Percentiles rank a stretch among this genome's conserved stretches.
Evolutionary conservation across 2,797 vertebrate genomes (phyloP).

Genomic region (Leucoraja ocellata): DNA sequence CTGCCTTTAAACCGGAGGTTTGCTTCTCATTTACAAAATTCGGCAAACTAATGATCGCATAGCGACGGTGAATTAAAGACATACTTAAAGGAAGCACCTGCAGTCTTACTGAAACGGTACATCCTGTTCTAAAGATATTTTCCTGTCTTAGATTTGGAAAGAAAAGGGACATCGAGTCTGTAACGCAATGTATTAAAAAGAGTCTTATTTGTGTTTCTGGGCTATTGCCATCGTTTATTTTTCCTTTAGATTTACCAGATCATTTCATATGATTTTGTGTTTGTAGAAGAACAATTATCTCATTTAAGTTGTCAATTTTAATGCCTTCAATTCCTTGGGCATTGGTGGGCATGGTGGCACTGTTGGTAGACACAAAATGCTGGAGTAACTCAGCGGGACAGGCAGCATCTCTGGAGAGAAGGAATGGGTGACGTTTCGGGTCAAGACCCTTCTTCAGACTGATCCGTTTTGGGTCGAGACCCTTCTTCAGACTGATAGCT

Average conservation of each 20-base stretch:
- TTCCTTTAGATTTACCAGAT: background rate
- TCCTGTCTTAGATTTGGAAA: slow-evolving; percentile 9
- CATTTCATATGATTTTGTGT: background rate
- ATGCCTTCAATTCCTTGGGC: too few species aligned
- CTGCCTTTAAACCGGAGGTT: background rate
- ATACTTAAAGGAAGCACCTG: slow-evolving; percentile 28
- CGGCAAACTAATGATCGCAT: background rate
- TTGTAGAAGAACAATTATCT: background rate
- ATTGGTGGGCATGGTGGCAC: too few species aligned
- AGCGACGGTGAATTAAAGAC: background rate
- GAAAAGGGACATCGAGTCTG: background rate
- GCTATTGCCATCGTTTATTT: background rate
- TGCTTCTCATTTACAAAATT: background rate
- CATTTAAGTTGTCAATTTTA: background rate
- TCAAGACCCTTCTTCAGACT: too few species aligned
- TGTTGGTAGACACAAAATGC: too few species aligned
- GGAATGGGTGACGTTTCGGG: too few species aligned
- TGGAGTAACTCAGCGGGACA: too few species aligned
- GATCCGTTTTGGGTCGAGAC: too few species aligned
- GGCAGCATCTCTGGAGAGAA: too few species aligned
- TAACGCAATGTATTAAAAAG: background rate
- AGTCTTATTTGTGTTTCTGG: background rate
- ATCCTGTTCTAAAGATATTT: slow-evolving; percentile 31
- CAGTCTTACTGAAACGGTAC: slow-evolving; percentile 16
- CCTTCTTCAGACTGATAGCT: too few species aligned